Percentiles rank a stretch among this genome's conserved stretches.
These are phyloP conservation scores for Echeneis naucrates DNA, from an alignment of 2,797 vertebrate species.

Conservation along the genomic window DNA sequence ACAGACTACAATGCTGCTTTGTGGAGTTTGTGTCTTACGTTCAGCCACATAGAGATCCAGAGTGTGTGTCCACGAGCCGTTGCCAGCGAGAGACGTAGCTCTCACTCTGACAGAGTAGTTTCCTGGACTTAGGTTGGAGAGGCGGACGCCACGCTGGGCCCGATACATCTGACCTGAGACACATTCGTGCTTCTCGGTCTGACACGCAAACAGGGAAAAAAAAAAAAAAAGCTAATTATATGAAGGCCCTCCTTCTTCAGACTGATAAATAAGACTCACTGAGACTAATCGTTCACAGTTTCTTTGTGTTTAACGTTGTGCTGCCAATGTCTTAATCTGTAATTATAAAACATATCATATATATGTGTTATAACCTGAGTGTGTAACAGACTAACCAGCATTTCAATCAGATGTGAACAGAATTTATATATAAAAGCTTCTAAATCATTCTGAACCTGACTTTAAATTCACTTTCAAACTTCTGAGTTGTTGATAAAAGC, in stretches of 20 bases:
- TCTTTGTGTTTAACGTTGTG: not conserved
- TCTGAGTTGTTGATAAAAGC: not conserved
- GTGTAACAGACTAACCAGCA: not conserved
- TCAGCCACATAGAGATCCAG: conserved; percentile 92
- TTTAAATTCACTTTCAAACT: not conserved
- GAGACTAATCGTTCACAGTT: not conserved
- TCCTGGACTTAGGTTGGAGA: conserved; percentile 91
- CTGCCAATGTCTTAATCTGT: conserved; percentile 1
- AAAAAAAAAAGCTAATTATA: not conserved
- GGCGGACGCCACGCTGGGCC: conserved; percentile 86
- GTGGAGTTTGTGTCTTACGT: conserved; percentile 82
- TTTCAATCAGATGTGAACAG: not conserved
- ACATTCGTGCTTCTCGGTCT: conserved; percentile 92
- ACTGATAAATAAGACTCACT: conserved; percentile 10
- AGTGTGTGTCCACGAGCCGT: conserved; percentile 94
- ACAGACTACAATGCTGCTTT: not conserved
- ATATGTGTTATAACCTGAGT: not conserved
- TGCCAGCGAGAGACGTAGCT: conserved; percentile 94
- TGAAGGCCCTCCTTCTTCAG: not conserved
- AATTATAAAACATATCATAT: no score
- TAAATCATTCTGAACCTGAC: not conserved
- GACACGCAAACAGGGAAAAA: not conserved
- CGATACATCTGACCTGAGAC: conserved; percentile 92
- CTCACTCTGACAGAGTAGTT: conserved; percentile 95
- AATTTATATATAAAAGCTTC: not conserved